Evolutionary conservation across 2,113 vertebrate species (phyloP), one percentile per base, ranked within the genome.

Genomic region (Bos taurus): DNA sequence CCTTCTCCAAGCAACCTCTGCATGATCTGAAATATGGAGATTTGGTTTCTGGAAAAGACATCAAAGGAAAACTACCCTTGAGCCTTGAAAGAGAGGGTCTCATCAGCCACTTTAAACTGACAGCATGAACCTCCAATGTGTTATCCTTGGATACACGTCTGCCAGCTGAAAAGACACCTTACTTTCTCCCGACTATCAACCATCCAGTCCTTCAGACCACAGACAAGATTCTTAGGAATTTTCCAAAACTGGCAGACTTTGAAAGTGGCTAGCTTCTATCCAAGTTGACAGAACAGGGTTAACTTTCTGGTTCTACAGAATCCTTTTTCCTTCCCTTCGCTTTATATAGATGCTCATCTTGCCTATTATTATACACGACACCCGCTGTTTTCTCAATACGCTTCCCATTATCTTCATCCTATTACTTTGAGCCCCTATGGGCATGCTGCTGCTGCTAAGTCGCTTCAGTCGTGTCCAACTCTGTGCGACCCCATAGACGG

Each of bases 261-360:
- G 40, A 46, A 78, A 93, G 25, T 48, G 25, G 30, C 28, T 54
- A 62, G 28, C 30, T 36, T 96, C 43, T n/a, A 14, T 46, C n/a
- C 77, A 77, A 89, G 86, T 48, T 80, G 30, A 64, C 12, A 40
- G 48, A 48, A 77, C 25, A 64, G 64, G 33, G 80, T 43, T 43
- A 50, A 59, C 71, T 67, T 94, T 57, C 92, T 81, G 57, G 33
- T 67, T 67, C 82, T 90, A 78, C 40, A 52, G 59, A 67, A 86
- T 50, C 33, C 7, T 81, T 71, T 84, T 52, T 13, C 33, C 50
- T 81, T n/a, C 43, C 33, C 81, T 81, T 52, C n/a, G 36, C 28
- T 80, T 88, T 33, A 48, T 33, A 74, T 25, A 43, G 71, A 25
- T 30, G 59, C 50, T 95, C 74, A 71, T 8, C 50, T 67, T 19